Evolutionary conservation across 2,888 invertebrate species (phyloP).

Genomic region (Neoitamus cyanurus): DNA sequence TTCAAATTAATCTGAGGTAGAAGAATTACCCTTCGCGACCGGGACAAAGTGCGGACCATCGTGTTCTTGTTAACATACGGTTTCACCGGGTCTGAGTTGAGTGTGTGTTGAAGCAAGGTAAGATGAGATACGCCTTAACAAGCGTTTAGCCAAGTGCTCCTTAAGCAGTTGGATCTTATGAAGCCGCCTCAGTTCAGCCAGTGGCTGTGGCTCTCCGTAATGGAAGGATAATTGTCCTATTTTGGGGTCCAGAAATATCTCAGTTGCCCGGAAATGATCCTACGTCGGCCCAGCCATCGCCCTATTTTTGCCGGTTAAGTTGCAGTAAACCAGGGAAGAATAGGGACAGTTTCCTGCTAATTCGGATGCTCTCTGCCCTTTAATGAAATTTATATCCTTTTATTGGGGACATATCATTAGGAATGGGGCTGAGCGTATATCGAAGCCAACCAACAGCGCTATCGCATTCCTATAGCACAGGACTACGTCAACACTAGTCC

Average conservation of each 20-base stretch:
- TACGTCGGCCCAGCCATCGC: neutral
- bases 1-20: neutral
- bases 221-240: slow-evolving; percentile 12
- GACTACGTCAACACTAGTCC: slow-evolving; percentile 14
- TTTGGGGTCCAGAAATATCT: neutral
- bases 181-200: neutral
- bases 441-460: neutral
- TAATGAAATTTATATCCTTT: slow-evolving; percentile 12
- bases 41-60: neutral
- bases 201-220: neutral
- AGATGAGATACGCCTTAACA: neutral
- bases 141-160: neutral
- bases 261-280: neutral
- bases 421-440: neutral
- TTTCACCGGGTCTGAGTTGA: neutral
- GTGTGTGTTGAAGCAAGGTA: neutral
- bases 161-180: neutral
- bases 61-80: neutral
- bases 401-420: slow-evolving; percentile 14
- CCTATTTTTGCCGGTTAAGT: neutral
- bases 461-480: neutral
- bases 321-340: neutral
- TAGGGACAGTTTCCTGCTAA: neutral
- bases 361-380: neutral
- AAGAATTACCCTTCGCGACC: neutral